A percentile compares a stretch with the other conserved stretches of the same genome.
Evolutionary conservation across 1,140 invertebrate genomes (phyloP).

Genomic region (Neocloeon triangulifer): DNA sequence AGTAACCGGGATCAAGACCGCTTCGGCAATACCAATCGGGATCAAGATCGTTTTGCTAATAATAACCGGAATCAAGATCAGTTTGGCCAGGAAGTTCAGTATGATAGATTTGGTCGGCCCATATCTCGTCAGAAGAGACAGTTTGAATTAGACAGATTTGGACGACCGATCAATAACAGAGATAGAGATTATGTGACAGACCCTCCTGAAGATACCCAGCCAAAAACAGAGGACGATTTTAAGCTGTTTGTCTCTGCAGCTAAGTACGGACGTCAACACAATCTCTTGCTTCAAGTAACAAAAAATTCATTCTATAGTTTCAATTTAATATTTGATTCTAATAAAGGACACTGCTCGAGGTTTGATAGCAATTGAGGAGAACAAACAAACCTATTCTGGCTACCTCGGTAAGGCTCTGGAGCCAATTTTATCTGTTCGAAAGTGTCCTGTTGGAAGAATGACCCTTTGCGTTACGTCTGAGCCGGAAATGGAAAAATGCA

Average conservation of each 20-base stretch:
- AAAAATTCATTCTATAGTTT: slow-evolving; percentile 6
- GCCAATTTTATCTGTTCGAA: slow-evolving; percentile 43
- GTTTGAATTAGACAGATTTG: not conserved
- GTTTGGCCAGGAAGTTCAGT: not conserved
- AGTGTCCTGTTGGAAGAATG: slow-evolving; percentile 58
- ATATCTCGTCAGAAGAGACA: too few relatives aligned
- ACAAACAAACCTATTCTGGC: slow-evolving; percentile 31
- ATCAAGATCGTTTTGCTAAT: too few relatives aligned
- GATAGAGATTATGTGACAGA: not conserved
- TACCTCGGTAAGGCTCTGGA: slow-evolving; percentile 37
- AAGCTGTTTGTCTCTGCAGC: slow-evolving; percentile 44
- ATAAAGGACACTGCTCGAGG: slow-evolving; percentile 42
- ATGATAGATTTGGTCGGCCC: too few relatives aligned
- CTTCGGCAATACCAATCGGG: not conserved
- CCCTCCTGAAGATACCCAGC: not conserved
- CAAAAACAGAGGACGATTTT: slow-evolving; percentile 28
- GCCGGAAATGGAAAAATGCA: slow-evolving; percentile 74
- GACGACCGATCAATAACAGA: not conserved
- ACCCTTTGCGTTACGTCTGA: slow-evolving; percentile 78
- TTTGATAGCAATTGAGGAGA: slow-evolving; percentile 30
- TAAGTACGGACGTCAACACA: slow-evolving; percentile 35
- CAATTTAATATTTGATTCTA: slow-evolving; percentile 2
- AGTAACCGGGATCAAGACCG: not conserved
- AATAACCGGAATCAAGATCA: not conserved
- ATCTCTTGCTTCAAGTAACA: slow-evolving; percentile 42